Evolutionary conservation across 2,888 invertebrate genomes (phyloP).

Genomic region (Copidosoma aretas): DNA sequence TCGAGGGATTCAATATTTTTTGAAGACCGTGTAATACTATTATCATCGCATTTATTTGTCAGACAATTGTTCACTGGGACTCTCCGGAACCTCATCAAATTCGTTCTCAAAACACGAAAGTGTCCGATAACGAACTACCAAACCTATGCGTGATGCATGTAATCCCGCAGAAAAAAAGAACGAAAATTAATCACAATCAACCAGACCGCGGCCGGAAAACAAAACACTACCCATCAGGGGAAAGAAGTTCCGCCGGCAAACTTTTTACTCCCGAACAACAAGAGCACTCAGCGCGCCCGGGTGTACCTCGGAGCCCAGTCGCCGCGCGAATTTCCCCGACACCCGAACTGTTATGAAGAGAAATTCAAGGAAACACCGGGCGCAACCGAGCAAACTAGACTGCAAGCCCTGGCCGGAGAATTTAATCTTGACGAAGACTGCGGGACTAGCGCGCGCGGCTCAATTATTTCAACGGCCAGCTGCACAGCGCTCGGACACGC

Average conservation of each 20-base stretch:
- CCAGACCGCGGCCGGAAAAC: not conserved
- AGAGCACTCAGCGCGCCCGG: not conserved
- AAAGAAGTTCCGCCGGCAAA: not conserved
- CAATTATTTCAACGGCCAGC: constrained; percentile 34
- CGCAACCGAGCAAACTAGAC: not conserved
- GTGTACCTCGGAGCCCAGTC: not conserved
- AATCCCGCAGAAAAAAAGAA: not conserved
- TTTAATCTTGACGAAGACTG: constrained; percentile 41
- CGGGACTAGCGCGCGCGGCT: constrained; percentile 38
- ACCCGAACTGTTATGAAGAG: not conserved
- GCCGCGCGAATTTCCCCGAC: not conserved
- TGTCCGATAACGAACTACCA: no score
- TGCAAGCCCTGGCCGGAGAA: constrained; percentile 12
- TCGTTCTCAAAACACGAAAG: no score
- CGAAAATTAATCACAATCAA: not conserved
- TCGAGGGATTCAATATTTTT: no score
- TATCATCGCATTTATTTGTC: no score
- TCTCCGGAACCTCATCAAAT: no score
- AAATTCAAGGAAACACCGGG: constrained; percentile 19
- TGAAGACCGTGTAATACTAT: no score
- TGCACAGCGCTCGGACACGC: not conserved
- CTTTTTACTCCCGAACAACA: not conserved
- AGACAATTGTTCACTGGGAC: no score
- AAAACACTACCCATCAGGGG: not conserved
- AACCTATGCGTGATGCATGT: no score